Percentiles rank a stretch among this genome's conserved stretches.
Evolutionary conservation across 2,113 vertebrate genomes (phyloP).

Genomic region (Hippocampus guttulatus): DNA sequence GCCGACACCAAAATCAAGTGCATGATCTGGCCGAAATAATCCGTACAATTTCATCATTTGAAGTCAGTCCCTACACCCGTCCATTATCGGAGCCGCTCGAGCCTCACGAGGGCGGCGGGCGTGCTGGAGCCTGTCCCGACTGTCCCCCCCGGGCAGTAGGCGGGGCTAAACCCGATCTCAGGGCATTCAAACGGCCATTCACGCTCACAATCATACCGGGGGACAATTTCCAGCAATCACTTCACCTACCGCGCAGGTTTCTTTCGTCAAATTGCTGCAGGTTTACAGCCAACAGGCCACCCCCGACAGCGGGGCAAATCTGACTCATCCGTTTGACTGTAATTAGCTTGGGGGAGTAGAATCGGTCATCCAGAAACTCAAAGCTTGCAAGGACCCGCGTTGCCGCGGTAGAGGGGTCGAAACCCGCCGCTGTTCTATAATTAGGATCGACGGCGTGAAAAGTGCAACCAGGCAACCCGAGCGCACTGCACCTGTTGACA

Average conservation of each 20-base stretch:
- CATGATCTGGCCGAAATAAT: no score
- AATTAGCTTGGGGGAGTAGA: constrained; percentile 32
- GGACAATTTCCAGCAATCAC: no score
- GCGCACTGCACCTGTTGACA: constrained; percentile 39
- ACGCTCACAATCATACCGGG: no score
- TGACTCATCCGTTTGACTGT: constrained; percentile 38
- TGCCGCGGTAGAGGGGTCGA: constrained; percentile 9
- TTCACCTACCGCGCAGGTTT: constrained; percentile 18
- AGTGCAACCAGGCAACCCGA: constrained; percentile 50
- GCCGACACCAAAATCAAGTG: no score
- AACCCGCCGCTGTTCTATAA: constrained; percentile 35
- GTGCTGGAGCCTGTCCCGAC: no score
- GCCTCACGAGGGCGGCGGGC: no score
- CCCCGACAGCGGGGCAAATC: constrained; percentile 47
- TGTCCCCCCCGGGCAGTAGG: no score
- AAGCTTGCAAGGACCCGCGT: constrained; percentile 8
- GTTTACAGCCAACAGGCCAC: constrained; percentile 63
- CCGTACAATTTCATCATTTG: no score
- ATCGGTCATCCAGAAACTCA: constrained; percentile 11
- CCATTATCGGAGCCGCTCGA: no score
- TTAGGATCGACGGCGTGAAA: constrained; percentile 35
- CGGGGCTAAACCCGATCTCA: no score
- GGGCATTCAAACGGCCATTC: no score
- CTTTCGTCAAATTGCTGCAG: constrained; percentile 23
- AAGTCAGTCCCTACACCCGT: no score